Evolutionary conservation across 2,113 vertebrate species (phyloP).

Genomic region (Heterotis niloticus): DNA sequence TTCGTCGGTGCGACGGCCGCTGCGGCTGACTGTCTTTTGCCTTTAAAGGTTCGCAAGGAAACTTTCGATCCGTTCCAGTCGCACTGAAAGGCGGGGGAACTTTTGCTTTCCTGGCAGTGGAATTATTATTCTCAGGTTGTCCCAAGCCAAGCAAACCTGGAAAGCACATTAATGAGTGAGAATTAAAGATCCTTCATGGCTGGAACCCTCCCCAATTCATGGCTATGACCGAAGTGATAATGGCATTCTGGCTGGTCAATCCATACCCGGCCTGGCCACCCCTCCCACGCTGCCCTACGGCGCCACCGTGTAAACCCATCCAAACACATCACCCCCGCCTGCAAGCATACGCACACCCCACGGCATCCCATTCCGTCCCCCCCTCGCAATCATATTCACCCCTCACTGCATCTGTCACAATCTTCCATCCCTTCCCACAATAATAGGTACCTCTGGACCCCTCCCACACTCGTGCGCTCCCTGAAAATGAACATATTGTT

Average conservation of each 20-base stretch:
- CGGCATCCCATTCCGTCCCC: constrained; percentile 71
- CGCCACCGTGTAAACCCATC: no score
- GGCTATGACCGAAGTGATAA: constrained; percentile 93
- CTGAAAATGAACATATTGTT: no score
- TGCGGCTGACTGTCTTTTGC: constrained; percentile 84
- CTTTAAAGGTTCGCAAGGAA: constrained; percentile 80
- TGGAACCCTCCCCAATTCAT: constrained; percentile 95
- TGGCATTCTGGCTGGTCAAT: constrained; percentile 70
- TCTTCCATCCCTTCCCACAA: constrained; percentile 40
- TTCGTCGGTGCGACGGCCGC: constrained; percentile 79
- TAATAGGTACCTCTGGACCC: no score
- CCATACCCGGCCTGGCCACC: constrained; percentile 63
- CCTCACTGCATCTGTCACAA: no score
- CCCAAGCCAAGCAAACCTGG: constrained; percentile 90
- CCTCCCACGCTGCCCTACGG: no score
- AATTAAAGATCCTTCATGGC: constrained; percentile 95
- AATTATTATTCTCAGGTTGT: constrained; percentile 98
- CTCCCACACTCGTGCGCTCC: no score
- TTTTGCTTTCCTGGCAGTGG: constrained; percentile 77
- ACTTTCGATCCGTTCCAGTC: constrained; percentile 82
- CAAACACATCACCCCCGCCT: constrained; percentile 50
- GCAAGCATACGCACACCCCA: constrained; percentile 49
- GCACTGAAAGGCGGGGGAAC: constrained; percentile 83
- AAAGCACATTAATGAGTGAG: constrained; percentile 99
- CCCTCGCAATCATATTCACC: no score